Evolutionary conservation across 2,888 invertebrate species (phyloP).

Genomic region (Eremobia ochroleuca): DNA sequence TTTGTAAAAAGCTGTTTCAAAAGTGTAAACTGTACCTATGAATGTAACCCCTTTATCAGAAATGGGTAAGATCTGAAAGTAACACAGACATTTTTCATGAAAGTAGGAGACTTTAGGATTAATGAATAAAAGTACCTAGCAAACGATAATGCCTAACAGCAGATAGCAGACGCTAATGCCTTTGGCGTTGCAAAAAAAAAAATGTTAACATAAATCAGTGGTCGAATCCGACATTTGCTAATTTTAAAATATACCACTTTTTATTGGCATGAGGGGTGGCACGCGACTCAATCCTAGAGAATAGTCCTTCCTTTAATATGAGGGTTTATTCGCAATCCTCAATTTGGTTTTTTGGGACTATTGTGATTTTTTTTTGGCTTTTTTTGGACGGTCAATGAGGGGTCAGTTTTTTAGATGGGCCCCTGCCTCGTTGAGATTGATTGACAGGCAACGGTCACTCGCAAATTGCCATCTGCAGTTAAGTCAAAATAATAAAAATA

Average conservation of each 20-base stretch:
- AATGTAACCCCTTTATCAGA: neutral
- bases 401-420: constrained; percentile 87
- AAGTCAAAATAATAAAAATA: constrained; percentile 71
- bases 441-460: constrained; percentile 89
- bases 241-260: constrained; percentile 74
- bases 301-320: constrained; percentile 81
- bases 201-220: constrained; percentile 59
- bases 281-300: constrained; percentile 78
- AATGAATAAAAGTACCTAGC: too few species aligned
- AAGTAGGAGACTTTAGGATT: neutral
- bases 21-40: neutral
- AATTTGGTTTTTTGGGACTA: constrained; percentile 80
- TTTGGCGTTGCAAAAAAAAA: neutral
- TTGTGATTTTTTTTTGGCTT: constrained; percentile 77
- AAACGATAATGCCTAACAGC: too few species aligned
- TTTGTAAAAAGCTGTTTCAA: too few species aligned
- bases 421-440: constrained; percentile 82
- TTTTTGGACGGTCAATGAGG: constrained; percentile 89
- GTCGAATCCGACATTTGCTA: constrained; percentile 58
- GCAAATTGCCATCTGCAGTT: constrained; percentile 82
- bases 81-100: neutral
- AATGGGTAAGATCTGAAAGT: neutral
- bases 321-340: constrained; percentile 81
- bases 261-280: constrained; percentile 76
- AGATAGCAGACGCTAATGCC: too few species aligned